These are phyloP conservation scores for Prunella strophiata DNA, from an alignment of 2,797 vertebrate genomes.

Conservation along the genomic window DNA sequence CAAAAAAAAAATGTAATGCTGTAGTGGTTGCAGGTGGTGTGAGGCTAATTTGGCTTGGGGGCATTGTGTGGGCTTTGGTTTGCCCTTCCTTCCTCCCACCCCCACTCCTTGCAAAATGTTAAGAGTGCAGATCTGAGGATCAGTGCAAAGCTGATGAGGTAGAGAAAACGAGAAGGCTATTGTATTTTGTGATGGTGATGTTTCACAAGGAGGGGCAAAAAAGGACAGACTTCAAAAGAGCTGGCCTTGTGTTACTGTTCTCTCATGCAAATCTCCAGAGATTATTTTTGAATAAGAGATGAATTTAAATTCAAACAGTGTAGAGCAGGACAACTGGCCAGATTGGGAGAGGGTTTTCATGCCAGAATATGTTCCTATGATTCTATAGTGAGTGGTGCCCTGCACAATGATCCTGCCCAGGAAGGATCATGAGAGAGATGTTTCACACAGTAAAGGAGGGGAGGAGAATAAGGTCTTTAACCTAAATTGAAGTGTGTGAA, in stretches of 20 bases:
- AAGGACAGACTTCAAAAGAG: neutral
- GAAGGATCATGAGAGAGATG: neutral
- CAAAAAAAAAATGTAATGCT: neutral
- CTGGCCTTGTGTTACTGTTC: neutral
- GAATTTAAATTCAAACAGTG: neutral
- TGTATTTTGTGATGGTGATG: neutral
- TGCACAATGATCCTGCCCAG: neutral
- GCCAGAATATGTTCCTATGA: neutral
- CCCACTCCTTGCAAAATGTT: neutral
- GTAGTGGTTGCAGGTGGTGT: neutral
- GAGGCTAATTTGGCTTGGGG: neutral
- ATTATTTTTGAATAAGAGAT: neutral
- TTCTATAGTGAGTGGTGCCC: neutral
- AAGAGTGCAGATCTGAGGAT: neutral
- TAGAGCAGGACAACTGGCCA: neutral
- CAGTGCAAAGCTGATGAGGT: neutral
- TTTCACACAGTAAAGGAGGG: neutral
- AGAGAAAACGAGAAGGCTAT: neutral
- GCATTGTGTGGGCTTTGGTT: neutral
- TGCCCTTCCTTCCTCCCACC: neutral
- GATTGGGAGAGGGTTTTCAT: neutral
- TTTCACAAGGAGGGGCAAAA: neutral
- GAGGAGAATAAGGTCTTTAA: neutral
- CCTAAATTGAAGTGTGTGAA: neutral
- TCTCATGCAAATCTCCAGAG: neutral